A percentile compares a stretch with the other conserved stretches of the same genome.
Conservation (phyloP, 2,888 invertebrate species). For the Cephus runcator region DNA sequence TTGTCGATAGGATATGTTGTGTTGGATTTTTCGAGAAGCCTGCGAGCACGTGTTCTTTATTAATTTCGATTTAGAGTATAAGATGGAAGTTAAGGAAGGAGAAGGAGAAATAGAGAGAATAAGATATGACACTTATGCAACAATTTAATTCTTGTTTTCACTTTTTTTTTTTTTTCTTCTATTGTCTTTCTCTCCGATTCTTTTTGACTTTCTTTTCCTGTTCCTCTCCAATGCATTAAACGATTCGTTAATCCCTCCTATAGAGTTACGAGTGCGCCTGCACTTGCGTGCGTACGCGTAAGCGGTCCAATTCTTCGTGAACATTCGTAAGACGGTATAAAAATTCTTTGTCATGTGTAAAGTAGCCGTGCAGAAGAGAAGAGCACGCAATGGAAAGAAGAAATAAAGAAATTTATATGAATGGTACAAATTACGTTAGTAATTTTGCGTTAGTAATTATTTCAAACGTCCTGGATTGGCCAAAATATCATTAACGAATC, state of each 20-base stretch:
- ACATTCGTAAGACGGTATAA: neutral
- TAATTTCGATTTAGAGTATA: constrained; percentile 2
- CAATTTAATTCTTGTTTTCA: neutral
- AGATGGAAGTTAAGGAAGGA: neutral
- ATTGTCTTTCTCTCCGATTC: constrained; percentile 12
- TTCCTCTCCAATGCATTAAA: neutral
- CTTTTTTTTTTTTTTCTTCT: neutral
- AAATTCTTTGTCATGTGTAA: neutral
- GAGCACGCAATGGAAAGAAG: neutral
- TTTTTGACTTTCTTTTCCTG: constrained; percentile 3
- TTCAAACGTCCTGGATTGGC: neutral
- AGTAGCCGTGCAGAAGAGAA: neutral
- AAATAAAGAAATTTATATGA: neutral
- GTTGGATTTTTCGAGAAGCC: neutral
- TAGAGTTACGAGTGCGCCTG: neutral
- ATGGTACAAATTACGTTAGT: constrained; percentile 2
- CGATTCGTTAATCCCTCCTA: neutral
- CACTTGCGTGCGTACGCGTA: neutral
- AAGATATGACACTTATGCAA: constrained; percentile 2
- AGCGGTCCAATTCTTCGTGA: neutral
- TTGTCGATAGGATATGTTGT: neutral
- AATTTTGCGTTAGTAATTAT: neutral
- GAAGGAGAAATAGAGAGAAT: neutral
- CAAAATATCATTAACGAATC: neutral
- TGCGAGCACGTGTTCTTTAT: neutral